A percentile compares a stretch with the other conserved stretches of the same genome.
These are phyloP conservation scores for Papilio xuthus DNA, from an alignment of 1,140 invertebrate species.

Conservation along the genomic window DNA sequence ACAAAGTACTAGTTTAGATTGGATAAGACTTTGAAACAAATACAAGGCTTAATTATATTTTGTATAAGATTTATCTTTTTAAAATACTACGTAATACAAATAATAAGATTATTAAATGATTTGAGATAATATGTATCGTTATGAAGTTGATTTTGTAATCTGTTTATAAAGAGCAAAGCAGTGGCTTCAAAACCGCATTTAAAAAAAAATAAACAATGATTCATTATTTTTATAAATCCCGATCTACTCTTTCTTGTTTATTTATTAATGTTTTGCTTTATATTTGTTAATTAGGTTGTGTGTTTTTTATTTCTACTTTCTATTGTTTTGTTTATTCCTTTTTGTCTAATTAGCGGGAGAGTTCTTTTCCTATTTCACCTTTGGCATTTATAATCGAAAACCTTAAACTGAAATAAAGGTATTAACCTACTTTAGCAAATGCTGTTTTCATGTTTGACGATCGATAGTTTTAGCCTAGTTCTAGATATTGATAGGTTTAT, in stretches of 20 bases:
- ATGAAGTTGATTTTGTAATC: too few relatives aligned
- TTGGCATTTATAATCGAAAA: neutral
- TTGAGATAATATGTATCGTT: too few relatives aligned
- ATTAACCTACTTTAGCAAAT: constrained; percentile 13
- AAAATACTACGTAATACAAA: neutral
- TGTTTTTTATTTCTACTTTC: neutral
- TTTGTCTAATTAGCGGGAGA: neutral
- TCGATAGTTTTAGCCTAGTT: constrained; percentile 10
- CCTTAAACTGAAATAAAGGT: neutral
- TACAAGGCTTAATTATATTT: neutral
- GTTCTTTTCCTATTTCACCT: neutral
- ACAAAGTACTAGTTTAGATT: neutral
- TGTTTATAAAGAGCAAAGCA: too few relatives aligned
- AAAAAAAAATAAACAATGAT: too few relatives aligned
- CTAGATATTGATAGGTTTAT: constrained; percentile 2
- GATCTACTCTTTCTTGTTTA: neutral
- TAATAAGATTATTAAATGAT: too few relatives aligned
- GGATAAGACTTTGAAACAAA: neutral
- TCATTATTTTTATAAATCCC: neutral
- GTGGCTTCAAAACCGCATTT: too few relatives aligned
- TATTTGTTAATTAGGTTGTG: neutral
- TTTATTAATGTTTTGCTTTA: neutral
- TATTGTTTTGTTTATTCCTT: neutral
- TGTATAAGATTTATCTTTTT: neutral
- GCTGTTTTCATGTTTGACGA: constrained; percentile 11